Evolutionary conservation across 2,888 invertebrate species (phyloP).

Genomic region (Nephrotoma appendiculata): DNA sequence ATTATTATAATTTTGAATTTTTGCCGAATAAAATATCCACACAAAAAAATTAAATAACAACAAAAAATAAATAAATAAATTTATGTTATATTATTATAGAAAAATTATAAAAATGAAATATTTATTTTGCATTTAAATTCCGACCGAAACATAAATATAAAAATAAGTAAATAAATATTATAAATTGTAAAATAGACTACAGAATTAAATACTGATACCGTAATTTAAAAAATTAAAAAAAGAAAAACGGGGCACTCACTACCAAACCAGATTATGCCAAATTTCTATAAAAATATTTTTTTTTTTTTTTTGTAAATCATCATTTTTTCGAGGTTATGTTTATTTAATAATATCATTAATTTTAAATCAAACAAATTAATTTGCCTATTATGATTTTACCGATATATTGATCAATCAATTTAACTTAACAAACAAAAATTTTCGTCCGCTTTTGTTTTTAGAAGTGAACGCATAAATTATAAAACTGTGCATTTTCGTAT

Average conservation of each 20-base stretch:
- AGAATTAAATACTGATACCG: neutral
- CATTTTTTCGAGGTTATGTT: neutral
- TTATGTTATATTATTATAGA: neutral
- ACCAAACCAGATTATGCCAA: neutral
- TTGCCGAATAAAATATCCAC: neutral
- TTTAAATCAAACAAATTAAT: neutral
- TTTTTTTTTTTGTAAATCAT: neutral
- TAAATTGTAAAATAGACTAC: neutral
- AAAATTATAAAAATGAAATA: neutral
- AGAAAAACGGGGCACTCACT: neutral
- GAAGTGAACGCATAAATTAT: no score
- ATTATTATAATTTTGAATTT: conserved; percentile 1
- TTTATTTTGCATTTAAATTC: neutral
- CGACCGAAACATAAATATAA: neutral
- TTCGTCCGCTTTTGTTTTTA: no score
- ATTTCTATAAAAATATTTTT: no score
- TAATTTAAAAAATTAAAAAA: neutral
- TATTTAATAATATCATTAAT: neutral
- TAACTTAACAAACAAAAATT: no score
- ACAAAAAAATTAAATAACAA: neutral
- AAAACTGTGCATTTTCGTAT: no score
- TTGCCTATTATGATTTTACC: neutral
- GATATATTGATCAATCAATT: no score
- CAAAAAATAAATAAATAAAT: neutral
- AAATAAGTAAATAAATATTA: neutral